Base-by-base conservation (phyloP, 2,888 invertebrate genomes). In the Osedax fenrisi region DNA sequence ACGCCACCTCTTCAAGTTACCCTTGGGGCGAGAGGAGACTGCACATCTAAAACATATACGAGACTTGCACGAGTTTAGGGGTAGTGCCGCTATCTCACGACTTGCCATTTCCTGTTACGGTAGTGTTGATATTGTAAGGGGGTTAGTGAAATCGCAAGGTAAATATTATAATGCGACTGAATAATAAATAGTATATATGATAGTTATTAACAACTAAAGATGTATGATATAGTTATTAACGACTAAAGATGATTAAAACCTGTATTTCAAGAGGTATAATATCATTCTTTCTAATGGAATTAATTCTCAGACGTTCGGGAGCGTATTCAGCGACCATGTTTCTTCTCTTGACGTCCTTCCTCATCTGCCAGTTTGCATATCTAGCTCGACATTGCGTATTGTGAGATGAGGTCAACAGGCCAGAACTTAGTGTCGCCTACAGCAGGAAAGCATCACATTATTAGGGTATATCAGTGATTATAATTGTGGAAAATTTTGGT, bases 1-100 rank as follows among this genome's bases (percentile, higher is more conserved):
- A 72, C 94, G 88, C 90, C 92, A 97, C 74, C 90, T 88, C 69
- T 86, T 84, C 0, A 93, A 90, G 77, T 89, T 88, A 77, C 94
- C 94, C 77, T 91, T 87, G 0, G 91, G 89, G 79, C 94, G 89
- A 41, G 94, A 94, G 17, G 97, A 95, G 73, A 98, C 83, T 27
- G 89, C 90, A 85, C 97, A 98, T 81, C 96, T 89, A 71, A 88
- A 81, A 5, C 88, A 76, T 0, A 84, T 77, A 23, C 84, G 79
- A 2, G 80, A 79, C 0, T 81, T 81, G 75, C 80, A 81, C 68
- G 83, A 81, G 78, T 83, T 80, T 25, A 78, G 27, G 5, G 84
- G 94, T 79, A 92, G 88, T 69, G 89, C 89, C 21, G 87, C 87
- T 10, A 94, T 89, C 81, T 92, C 90, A 77, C 88, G 87, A 80